Conservation (phyloP, 1,140 invertebrate species). For the Notospermus geniculatus region DNA sequence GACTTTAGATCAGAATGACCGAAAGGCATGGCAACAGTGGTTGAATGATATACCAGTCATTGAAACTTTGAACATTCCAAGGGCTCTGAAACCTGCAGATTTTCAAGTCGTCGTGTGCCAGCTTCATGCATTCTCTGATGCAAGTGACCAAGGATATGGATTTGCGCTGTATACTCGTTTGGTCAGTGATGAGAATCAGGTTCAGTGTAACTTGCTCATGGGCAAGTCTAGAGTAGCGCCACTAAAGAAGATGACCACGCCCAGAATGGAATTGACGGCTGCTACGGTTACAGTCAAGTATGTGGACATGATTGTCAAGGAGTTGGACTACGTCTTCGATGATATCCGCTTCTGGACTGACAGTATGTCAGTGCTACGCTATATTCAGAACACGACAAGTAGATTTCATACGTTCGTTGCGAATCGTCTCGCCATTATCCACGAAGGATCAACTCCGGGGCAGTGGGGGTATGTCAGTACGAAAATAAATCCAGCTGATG, state of each 20-base stretch:
- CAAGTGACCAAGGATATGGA: conserved; percentile 12
- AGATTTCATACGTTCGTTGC: conserved; percentile 5
- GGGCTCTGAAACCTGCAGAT: conserved; percentile 10
- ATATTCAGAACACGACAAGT: background rate
- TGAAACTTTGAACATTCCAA: background rate
- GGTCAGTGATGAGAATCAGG: background rate
- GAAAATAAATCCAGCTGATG: background rate
- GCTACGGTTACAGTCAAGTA: conserved; percentile 4
- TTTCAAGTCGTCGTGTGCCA: conserved; percentile 6
- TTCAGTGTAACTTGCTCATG: background rate
- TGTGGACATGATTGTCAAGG: background rate
- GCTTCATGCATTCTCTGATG: conserved; percentile 12
- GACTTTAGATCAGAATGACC: background rate
- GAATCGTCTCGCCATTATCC: background rate
- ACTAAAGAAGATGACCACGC: background rate
- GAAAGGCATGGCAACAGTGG: conserved; percentile 9
- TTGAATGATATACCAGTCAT: conserved; percentile 10
- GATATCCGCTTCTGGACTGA: conserved; percentile 8
- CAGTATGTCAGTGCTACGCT: background rate
- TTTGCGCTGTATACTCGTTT: background rate
- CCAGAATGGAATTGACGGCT: conserved; percentile 15
- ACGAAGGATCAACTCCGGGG: background rate
- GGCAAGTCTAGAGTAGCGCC: conserved; percentile 5
- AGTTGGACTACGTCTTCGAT: background rate
- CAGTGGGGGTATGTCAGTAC: background rate